Evolutionary conservation across 2,797 vertebrate genomes (phyloP).

Genomic region (Bucorvus abyssinicus): DNA sequence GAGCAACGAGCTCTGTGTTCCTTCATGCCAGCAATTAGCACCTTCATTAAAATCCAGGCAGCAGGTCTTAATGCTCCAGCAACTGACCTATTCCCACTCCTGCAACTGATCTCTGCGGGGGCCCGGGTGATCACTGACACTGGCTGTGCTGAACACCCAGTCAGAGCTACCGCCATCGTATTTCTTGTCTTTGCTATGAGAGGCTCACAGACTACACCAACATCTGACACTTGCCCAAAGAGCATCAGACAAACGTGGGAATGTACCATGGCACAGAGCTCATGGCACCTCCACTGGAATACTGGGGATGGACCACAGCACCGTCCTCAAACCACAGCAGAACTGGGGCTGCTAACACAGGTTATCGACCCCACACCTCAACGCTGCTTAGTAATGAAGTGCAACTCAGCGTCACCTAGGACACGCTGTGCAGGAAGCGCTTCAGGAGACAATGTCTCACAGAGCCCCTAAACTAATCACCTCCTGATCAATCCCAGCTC

Average conservation of each 20-base stretch:
- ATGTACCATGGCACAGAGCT: no score
- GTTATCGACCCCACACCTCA: not conserved
- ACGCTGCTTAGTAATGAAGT: not conserved
- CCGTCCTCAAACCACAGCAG: not conserved
- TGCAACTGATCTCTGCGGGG: not conserved
- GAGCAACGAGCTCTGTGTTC: not conserved
- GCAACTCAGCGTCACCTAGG: not conserved
- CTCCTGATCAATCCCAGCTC: no score
- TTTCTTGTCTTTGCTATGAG: not conserved
- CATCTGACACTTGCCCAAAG: not conserved
- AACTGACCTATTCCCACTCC: not conserved
- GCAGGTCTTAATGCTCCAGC: not conserved
- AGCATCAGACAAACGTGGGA: not conserved
- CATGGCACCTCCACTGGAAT: not conserved
- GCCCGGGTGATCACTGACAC: not conserved
- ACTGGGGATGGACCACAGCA: not conserved
- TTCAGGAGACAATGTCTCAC: not conserved
- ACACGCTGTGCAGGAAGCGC: rapidly evolving
- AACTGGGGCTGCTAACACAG: not conserved
- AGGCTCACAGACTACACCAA: not conserved
- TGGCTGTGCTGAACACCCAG: not conserved
- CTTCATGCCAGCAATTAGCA: not conserved
- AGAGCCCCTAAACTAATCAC: not conserved
- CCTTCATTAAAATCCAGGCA: not conserved
- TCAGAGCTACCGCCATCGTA: not conserved